Evolutionary conservation across 2,113 vertebrate species (phyloP).

Genomic region (Halichoeres trimaculatus): DNA sequence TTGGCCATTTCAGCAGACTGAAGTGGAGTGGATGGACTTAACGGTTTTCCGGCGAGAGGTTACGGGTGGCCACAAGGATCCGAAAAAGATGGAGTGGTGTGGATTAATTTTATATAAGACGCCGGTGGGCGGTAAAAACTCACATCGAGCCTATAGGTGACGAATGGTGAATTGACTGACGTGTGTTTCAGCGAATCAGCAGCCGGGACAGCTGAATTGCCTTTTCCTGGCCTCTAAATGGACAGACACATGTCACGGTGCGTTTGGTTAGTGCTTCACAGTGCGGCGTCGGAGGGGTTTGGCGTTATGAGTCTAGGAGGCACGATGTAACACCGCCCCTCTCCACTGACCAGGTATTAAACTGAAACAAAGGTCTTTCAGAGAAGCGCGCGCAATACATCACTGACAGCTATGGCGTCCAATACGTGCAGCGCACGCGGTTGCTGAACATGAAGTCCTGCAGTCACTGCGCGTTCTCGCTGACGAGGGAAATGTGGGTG

Average conservation of each 20-base stretch:
- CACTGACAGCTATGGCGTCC: conserved; percentile 32
- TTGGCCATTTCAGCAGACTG: conserved; percentile 69
- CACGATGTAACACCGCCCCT: conserved; percentile 53
- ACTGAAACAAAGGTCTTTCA: accelerated
- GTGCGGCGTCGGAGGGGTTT: accelerated
- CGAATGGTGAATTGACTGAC: neutral
- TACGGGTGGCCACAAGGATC: conserved; percentile 17
- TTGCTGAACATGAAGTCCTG: neutral
- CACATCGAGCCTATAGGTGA: conserved; percentile 44
- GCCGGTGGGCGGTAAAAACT: conserved; percentile 18
- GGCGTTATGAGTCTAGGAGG: too few relatives aligned
- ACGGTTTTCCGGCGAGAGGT: neutral
- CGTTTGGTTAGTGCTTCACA: neutral
- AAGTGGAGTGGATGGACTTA: neutral
- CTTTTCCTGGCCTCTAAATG: neutral
- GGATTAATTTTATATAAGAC: conserved; percentile 58
- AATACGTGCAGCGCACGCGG: conserved; percentile 21
- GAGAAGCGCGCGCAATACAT: conserved; percentile 23
- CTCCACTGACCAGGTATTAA: accelerated
- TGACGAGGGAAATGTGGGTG: neutral
- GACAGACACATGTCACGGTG: neutral
- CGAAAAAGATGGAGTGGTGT: conserved; percentile 55
- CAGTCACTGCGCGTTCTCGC: conserved; percentile 39
- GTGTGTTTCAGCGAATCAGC: conserved; percentile 19
- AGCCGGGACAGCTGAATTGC: accelerated